Evolutionary conservation across 2,113 vertebrate species (phyloP).

Genomic region (Larimichthys polyactis): DNA sequence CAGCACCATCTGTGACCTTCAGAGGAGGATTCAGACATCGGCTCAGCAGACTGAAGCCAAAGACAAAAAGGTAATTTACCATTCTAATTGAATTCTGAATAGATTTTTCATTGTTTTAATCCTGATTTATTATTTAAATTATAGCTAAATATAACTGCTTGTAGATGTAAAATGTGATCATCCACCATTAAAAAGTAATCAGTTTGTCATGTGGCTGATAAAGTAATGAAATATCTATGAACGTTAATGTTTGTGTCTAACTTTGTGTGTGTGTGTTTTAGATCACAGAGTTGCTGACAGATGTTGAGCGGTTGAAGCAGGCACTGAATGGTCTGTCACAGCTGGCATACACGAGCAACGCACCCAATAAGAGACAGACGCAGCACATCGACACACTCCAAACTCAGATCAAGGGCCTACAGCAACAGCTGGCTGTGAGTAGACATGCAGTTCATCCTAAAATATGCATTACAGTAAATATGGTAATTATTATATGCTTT

Average conservation of each 20-base stretch:
- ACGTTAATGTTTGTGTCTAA: background rate
- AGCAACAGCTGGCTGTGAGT: conserved; percentile 97
- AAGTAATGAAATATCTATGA: background rate
- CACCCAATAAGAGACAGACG: conserved; percentile 90
- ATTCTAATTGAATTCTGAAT: background rate
- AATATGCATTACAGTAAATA: background rate
- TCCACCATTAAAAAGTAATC: background rate
- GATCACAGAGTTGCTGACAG: conserved; percentile 94
- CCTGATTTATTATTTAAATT: background rate
- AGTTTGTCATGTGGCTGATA: background rate
- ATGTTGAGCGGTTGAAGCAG: conserved; percentile 94
- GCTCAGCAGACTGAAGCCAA: conserved; percentile 94
- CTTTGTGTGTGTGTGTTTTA: conserved; percentile 63
- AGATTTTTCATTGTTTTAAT: background rate
- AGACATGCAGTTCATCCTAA: background rate
- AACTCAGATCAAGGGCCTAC: conserved; percentile 90
- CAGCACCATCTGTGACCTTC: conserved; percentile 89
- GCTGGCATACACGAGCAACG: conserved; percentile 88
- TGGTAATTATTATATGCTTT: background rate
- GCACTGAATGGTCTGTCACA: conserved; percentile 94
- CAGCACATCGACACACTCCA: conserved; percentile 92
- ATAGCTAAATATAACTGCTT: background rate
- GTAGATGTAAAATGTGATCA: background rate
- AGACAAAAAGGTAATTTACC: conserved; percentile 92
- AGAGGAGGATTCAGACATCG: conserved; percentile 93